Percentiles rank a stretch among this genome's conserved stretches.
Conservation (phyloP, 2,888 invertebrate genomes). For the Romanomermis culicivorax region DNA sequence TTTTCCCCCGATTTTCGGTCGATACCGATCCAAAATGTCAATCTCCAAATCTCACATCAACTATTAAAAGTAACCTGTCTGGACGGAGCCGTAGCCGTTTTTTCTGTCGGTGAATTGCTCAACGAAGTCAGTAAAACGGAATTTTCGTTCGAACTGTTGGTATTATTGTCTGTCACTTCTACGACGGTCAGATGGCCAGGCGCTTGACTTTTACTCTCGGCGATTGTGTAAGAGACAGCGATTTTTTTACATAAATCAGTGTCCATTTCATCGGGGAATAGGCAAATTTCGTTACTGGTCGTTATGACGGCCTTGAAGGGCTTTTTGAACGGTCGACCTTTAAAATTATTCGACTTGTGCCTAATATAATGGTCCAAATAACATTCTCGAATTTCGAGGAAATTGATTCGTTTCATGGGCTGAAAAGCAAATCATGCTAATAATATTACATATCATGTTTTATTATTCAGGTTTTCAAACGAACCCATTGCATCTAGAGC, state of each 20-base stretch:
- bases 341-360: background rate
- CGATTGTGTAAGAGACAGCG: background rate
- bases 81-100: too few species aligned
- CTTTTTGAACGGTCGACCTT: slow-evolving; percentile 1
- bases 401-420: slow-evolving; percentile 13
- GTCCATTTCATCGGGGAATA: background rate
- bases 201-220: background rate
- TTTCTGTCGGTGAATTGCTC: too few species aligned
- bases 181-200: too few species aligned
- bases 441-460: too few species aligned
- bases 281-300: slow-evolving; percentile 5
- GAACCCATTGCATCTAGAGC: background rate
- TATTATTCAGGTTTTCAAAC: background rate
- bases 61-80: too few species aligned
- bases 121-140: too few species aligned
- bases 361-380: slow-evolving; percentile 23
- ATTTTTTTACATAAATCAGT: slow-evolving; percentile 8
- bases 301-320: slow-evolving; percentile 5
- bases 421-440: background rate
- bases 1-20: too few species aligned
- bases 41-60: too few species aligned
- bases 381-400: slow-evolving; percentile 20
- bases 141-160: too few species aligned
- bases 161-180: too few species aligned
- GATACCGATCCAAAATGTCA: too few species aligned